These are phyloP conservation scores for Erebia epiphron DNA, from an alignment of 2,888 invertebrate genomes.

Conservation along the genomic window DNA sequence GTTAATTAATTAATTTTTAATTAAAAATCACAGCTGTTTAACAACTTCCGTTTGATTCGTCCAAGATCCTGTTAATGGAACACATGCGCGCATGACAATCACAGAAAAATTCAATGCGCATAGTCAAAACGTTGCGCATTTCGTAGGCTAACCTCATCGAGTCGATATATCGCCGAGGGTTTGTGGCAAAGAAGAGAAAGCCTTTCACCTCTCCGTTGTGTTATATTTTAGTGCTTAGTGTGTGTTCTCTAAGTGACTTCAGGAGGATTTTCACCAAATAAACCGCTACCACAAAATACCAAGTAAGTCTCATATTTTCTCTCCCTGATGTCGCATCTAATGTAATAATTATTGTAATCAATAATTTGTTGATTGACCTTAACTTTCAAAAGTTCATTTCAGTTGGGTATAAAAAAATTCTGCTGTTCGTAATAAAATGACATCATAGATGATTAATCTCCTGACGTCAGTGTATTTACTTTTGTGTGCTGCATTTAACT, in stretches of 20 bases:
- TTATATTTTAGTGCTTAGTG: slow-evolving; percentile 77
- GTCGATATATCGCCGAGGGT: slow-evolving; percentile 72
- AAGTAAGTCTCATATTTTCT: slow-evolving; percentile 57
- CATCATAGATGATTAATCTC: slow-evolving; percentile 10
- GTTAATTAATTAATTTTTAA: background rate
- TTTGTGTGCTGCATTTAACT: background rate
- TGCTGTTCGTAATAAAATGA: background rate
- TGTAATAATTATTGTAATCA: slow-evolving; percentile 24
- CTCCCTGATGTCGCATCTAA: background rate
- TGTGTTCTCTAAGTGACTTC: slow-evolving; percentile 67
- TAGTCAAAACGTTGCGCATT: slow-evolving; percentile 82
- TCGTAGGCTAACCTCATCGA: slow-evolving; percentile 71
- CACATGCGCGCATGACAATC: slow-evolving; percentile 70
- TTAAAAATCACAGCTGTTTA: background rate
- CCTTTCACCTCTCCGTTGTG: slow-evolving; percentile 64
- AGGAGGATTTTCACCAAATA: slow-evolving; percentile 58
- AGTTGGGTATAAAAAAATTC: background rate
- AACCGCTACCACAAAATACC: slow-evolving; percentile 62
- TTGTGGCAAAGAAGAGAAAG: slow-evolving; percentile 52
- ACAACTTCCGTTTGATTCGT: background rate
- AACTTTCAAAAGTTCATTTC: background rate
- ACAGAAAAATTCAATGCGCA: slow-evolving; percentile 73
- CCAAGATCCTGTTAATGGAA: slow-evolving; percentile 9
- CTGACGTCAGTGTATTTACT: background rate
- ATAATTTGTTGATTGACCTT: slow-evolving; percentile 24